These are phyloP conservation scores for Argyra leucocephala DNA, from an alignment of 2,888 invertebrate species.

Conservation along the genomic window DNA sequence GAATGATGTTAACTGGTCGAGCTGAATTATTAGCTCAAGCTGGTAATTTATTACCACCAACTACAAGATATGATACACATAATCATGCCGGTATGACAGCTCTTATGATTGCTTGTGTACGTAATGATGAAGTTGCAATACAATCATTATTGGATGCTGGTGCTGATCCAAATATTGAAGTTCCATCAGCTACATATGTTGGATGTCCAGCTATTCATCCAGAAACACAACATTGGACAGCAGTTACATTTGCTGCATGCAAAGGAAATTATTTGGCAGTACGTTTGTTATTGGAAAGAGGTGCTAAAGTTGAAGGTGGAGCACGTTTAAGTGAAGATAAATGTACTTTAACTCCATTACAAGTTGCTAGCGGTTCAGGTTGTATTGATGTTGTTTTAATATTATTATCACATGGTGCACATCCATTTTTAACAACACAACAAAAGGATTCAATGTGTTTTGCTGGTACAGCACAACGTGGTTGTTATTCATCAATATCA, in stretches of 20 bases:
- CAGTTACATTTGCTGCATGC: constrained; percentile 68
- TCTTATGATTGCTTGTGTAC: constrained; percentile 71
- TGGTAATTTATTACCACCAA: constrained; percentile 60
- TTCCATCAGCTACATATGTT: constrained; percentile 45
- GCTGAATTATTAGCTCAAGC: constrained; percentile 70
- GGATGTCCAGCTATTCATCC: constrained; percentile 50
- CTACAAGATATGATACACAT: constrained; percentile 63
- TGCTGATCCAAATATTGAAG: constrained; percentile 73
- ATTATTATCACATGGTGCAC: constrained; percentile 73
- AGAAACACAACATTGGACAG: constrained; percentile 79
- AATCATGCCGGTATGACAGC: constrained; percentile 73
- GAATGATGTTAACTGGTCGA: constrained; percentile 69
- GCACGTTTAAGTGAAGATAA: constrained; percentile 73
- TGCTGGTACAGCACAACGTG: constrained; percentile 74
- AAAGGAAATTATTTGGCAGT: constrained; percentile 51
- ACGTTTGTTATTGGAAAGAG: constrained; percentile 63
- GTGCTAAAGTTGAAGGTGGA: constrained; percentile 79
- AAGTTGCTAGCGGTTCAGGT: constrained; percentile 75
- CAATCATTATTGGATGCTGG: constrained; percentile 68
- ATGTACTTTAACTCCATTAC: constrained; percentile 77
- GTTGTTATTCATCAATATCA: constrained; percentile 79
- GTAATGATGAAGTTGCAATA: constrained; percentile 69
- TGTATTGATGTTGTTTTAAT: constrained; percentile 70
- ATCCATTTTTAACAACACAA: constrained; percentile 77
- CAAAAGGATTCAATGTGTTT: constrained; percentile 76